A percentile compares a stretch with the other conserved stretches of the same genome.
Evolutionary conservation across 2,888 invertebrate genomes (phyloP).

Genomic region (Operophtera brumata): DNA sequence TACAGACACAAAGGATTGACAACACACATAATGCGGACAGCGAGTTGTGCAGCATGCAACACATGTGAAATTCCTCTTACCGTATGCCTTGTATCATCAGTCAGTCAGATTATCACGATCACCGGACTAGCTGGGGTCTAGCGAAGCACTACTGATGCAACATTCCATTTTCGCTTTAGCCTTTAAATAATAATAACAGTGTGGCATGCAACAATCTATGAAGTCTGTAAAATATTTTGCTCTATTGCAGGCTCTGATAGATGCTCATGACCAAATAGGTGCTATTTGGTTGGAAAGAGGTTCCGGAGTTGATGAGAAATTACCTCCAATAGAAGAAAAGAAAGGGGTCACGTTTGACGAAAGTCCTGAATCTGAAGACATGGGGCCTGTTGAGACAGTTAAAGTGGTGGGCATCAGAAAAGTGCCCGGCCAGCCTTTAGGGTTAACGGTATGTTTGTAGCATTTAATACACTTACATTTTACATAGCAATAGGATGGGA

Average conservation of each 20-base stretch:
- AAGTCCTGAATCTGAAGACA: slow-evolving; percentile 77
- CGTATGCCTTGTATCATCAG: too few relatives aligned
- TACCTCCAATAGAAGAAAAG: slow-evolving; percentile 52
- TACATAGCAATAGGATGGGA: too few relatives aligned
- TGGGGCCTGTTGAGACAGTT: slow-evolving; percentile 87
- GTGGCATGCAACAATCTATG: background rate
- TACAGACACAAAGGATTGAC: too few relatives aligned
- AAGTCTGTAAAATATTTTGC: background rate
- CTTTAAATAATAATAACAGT: background rate
- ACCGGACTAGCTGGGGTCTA: too few relatives aligned
- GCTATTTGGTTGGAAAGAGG: slow-evolving; percentile 79
- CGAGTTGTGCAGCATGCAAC: too few relatives aligned
- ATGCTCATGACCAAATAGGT: slow-evolving; percentile 94
- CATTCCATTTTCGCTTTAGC: background rate
- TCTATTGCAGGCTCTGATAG: slow-evolving; percentile 85
- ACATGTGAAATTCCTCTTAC: too few relatives aligned
- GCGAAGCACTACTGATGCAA: too few relatives aligned
- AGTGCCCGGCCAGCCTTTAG: slow-evolving; percentile 92
- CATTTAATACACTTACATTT: too few relatives aligned
- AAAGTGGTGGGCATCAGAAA: slow-evolving; percentile 93
- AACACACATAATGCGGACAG: too few relatives aligned
- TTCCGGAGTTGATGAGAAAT: slow-evolving; percentile 73
- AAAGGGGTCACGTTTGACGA: slow-evolving; percentile 59
- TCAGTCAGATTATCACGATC: too few relatives aligned
- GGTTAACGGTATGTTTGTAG: slow-evolving; percentile 82